Percentiles rank a stretch among this genome's conserved stretches.
Evolutionary conservation across 2,797 vertebrate species (phyloP).

Genomic region (Coluber constrictor): DNA sequence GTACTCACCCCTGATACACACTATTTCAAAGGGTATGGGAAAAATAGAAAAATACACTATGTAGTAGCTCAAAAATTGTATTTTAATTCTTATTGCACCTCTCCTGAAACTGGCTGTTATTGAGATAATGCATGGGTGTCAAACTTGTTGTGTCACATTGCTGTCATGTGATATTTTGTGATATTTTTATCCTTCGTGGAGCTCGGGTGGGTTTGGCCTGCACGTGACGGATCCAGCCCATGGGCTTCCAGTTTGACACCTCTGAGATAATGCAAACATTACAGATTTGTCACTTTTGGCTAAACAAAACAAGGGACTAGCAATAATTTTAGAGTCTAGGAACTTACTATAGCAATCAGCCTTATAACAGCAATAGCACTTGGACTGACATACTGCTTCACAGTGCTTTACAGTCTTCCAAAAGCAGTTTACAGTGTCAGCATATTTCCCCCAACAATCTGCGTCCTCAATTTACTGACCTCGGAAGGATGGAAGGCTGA

Average conservation of each 20-base stretch:
- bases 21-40: neutral
- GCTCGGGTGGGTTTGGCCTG: too few species aligned
- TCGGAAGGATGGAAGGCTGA: too few species aligned
- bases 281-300: neutral
- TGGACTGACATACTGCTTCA: too few species aligned
- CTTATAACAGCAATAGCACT: neutral
- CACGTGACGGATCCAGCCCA: accelerated
- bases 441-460: too few species aligned
- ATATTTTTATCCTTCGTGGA: too few species aligned
- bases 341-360: neutral
- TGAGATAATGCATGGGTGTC: neutral
- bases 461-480: too few species aligned
- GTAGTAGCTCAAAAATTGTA: neutral
- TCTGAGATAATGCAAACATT: neutral
- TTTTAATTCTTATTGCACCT: neutral
- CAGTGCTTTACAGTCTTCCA: too few species aligned
- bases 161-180: too few species aligned
- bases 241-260: too few species aligned
- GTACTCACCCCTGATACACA: neutral
- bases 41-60: neutral
- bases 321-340: neutral
- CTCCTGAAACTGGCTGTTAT: neutral
- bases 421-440: too few species aligned
- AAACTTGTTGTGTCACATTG: too few species aligned
- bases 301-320: neutral